phyloP scores from a whole-genome alignment of 2,888 invertebrate species.

The Orthosia gracilis region DNA sequence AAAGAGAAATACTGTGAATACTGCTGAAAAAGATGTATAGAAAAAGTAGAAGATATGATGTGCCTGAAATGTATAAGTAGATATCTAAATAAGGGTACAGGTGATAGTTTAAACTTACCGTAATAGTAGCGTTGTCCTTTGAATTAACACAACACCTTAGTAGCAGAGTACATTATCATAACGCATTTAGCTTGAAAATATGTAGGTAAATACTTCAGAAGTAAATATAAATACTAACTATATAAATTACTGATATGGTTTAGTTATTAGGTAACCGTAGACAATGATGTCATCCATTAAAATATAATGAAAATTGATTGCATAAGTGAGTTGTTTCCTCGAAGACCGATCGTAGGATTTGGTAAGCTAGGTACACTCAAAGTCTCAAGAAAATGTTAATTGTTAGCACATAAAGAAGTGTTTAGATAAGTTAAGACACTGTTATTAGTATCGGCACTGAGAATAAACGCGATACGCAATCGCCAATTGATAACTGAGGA shows the following conservation, averaged over 20 bases:
- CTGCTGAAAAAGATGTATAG: too few relatives aligned
- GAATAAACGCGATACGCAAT: not conserved
- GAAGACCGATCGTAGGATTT: not conserved
- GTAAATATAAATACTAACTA: too few relatives aligned
- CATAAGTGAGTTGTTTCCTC: not conserved
- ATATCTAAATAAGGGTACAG: too few relatives aligned
- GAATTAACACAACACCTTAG: not conserved
- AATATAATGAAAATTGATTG: too few relatives aligned
- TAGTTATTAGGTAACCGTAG: not conserved
- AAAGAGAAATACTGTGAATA: too few relatives aligned
- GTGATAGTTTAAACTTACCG: not conserved
- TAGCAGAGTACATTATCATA: not conserved
- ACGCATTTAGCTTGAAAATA: not conserved
- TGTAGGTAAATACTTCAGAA: not conserved
- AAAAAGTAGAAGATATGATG: too few relatives aligned
- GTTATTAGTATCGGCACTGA: not conserved
- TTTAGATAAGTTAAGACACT: not conserved
- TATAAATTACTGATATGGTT: not conserved
- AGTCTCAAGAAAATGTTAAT: not conserved
- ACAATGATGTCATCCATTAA: not conserved
- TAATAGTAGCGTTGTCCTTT: not conserved
- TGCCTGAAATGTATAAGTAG: too few relatives aligned
- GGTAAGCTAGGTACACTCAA: not conserved
- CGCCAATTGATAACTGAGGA: slow-evolving; percentile 10
- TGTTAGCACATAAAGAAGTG: not conserved